Percentiles rank a stretch among this genome's conserved stretches.
Conservation (phyloP, 2,888 invertebrate genomes). For the Pachycephus smyrnensis region DNA sequence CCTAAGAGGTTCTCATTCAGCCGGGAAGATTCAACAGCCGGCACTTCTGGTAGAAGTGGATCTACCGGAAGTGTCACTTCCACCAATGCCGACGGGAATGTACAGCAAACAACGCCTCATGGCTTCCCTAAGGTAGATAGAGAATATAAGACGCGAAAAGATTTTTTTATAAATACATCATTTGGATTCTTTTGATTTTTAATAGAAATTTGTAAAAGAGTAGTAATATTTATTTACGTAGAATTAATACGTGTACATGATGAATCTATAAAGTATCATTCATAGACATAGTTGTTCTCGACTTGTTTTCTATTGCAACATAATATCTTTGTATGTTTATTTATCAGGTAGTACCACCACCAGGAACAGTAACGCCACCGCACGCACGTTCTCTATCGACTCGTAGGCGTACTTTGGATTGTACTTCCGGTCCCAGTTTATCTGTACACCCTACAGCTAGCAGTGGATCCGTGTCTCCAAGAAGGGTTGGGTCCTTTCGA, state of each 20-base stretch:
- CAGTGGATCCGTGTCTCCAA: constrained; percentile 43
- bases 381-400: constrained; percentile 52
- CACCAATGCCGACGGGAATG: constrained; percentile 22
- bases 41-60: constrained; percentile 50
- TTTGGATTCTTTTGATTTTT: not conserved
- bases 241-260: too few relatives aligned
- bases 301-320: not conserved
- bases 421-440: constrained; percentile 46
- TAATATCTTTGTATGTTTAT: not conserved
- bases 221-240: too few relatives aligned
- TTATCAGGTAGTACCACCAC: constrained; percentile 62
- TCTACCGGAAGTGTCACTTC: constrained; percentile 63
- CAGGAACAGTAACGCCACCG: constrained; percentile 64
- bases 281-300: not conserved
- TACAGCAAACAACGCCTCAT: constrained; percentile 49
- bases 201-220: not conserved
- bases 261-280: too few relatives aligned
- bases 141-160: not conserved
- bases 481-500: constrained; percentile 69
- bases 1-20: constrained; percentile 80
- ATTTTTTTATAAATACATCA: not conserved
- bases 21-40: constrained; percentile 73
- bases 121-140: constrained; percentile 58
- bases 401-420: constrained; percentile 55
- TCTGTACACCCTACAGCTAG: constrained; percentile 54